A percentile compares a stretch with the other conserved stretches of the same genome.
phyloP scores from a whole-genome alignment of 2,797 vertebrate species.

The Pantherophis vulpinus region DNA sequence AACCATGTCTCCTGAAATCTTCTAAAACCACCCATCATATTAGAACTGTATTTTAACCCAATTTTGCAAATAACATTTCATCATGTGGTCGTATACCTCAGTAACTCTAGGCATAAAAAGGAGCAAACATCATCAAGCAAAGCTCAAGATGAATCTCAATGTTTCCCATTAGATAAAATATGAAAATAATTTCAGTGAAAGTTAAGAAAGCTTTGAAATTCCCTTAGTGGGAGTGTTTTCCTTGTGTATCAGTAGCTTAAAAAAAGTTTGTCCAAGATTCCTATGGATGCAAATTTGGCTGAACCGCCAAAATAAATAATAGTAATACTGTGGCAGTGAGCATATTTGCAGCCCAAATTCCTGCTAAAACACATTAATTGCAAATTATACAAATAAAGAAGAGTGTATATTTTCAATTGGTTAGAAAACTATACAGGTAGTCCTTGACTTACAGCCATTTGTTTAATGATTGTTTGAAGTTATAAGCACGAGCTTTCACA shows the following conservation, averaged over 20 bases:
- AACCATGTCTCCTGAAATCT: not conserved
- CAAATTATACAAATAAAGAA: not conserved
- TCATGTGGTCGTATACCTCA: not conserved
- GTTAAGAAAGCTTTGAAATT: not conserved
- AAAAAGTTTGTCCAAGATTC: not conserved
- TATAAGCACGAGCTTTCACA: not conserved
- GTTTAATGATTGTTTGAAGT: not conserved
- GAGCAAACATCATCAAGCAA: not conserved
- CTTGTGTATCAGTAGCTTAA: not conserved
- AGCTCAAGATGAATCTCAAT: not conserved
- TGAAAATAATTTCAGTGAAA: not conserved
- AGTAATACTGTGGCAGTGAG: not conserved
- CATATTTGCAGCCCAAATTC: not conserved
- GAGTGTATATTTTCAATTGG: not conserved
- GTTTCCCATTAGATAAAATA: not conserved
- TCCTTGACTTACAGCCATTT: not conserved
- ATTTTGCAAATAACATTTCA: not conserved
- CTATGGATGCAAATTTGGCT: not conserved
- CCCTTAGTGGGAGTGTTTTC: not conserved
- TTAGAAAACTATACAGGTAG: not conserved
- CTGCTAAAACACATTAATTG: not conserved
- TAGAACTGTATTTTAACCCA: not conserved
- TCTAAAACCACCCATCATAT: not conserved
- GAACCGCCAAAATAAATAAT: not conserved
- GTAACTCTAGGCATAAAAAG: not conserved